phyloP scores from a whole-genome alignment of 1,140 invertebrate genomes.

The Globodera ellingtonae region DNA sequence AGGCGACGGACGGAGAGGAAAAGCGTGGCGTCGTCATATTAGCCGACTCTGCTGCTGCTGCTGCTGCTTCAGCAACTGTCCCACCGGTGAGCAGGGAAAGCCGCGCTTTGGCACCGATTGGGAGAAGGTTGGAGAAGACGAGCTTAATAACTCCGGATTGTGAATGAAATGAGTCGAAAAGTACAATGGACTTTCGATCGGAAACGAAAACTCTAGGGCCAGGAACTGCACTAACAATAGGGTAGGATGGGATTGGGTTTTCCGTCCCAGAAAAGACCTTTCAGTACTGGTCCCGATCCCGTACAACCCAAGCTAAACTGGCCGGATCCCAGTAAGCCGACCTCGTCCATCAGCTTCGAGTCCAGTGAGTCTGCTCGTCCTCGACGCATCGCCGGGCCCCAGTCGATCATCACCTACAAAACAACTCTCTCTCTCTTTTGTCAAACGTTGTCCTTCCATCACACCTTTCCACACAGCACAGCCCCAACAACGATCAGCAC shows the following conservation, averaged over 20 bases:
- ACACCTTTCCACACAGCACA: slow-evolving; percentile 48
- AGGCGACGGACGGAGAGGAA: background rate
- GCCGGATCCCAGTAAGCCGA: background rate
- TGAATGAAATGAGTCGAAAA: too few species aligned
- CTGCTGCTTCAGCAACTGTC: background rate
- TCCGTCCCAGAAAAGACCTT: background rate
- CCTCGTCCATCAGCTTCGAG: slow-evolving; percentile 52
- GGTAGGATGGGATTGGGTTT: background rate
- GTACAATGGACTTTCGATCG: too few species aligned
- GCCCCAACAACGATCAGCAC: slow-evolving; percentile 63
- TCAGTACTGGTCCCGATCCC: too few species aligned
- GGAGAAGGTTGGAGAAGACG: background rate
- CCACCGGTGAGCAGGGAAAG: background rate
- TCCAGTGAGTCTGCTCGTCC: slow-evolving; percentile 57
- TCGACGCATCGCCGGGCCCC: slow-evolving; percentile 64
- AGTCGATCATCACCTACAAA: slow-evolving; percentile 61
- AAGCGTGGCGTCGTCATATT: background rate
- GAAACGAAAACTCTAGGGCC: too few species aligned
- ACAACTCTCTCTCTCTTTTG: too few species aligned
- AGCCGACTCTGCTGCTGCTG: background rate
- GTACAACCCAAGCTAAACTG: background rate
- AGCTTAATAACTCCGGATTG: background rate
- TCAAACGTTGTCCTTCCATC: too few species aligned
- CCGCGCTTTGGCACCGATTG: background rate
- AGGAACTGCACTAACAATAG: too few species aligned